These are phyloP conservation scores for Thera britannica DNA, from an alignment of 2,888 invertebrate genomes.

Conservation along the genomic window DNA sequence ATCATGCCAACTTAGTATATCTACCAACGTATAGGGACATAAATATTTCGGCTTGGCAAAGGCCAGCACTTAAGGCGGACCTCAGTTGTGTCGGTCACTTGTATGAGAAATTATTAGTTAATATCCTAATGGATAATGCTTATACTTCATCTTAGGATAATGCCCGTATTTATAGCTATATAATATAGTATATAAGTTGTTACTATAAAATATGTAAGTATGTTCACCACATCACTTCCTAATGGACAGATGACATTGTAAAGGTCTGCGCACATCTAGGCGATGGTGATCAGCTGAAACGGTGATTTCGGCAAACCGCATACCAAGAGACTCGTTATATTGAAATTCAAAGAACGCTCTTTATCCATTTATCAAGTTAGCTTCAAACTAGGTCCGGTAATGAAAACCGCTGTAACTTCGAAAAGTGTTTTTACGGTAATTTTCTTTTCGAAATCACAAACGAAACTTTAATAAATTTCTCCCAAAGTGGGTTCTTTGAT, in stretches of 20 bases:
- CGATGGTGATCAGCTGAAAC: too few relatives aligned
- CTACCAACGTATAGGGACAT: constrained; percentile 20
- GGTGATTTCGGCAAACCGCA: background rate
- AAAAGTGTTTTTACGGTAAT: constrained; percentile 48
- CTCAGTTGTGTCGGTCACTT: constrained; percentile 30
- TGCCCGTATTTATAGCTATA: background rate
- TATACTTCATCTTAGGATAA: constrained; percentile 8
- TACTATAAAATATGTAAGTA: too few relatives aligned
- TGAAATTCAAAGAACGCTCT: constrained; percentile 30
- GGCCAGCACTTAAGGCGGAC: constrained; percentile 30
- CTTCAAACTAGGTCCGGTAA: constrained; percentile 28
- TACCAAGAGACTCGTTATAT: constrained; percentile 6
- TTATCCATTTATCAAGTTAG: constrained; percentile 36
- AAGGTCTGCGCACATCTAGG: too few relatives aligned
- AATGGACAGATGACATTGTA: too few relatives aligned
- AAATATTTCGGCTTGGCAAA: constrained; percentile 37
- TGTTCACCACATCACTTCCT: too few relatives aligned
- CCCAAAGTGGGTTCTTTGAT: constrained; percentile 50
- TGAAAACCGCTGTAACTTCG: constrained; percentile 32
- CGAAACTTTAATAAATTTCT: constrained; percentile 50
- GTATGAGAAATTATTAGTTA: constrained; percentile 27
- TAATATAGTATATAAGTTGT: background rate
- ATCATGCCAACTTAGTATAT: constrained; percentile 24
- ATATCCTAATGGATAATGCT: constrained; percentile 24
- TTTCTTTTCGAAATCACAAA: constrained; percentile 50